Conservation (phyloP, 2,113 vertebrate genomes). For the Plestiodon gilberti region DNA sequence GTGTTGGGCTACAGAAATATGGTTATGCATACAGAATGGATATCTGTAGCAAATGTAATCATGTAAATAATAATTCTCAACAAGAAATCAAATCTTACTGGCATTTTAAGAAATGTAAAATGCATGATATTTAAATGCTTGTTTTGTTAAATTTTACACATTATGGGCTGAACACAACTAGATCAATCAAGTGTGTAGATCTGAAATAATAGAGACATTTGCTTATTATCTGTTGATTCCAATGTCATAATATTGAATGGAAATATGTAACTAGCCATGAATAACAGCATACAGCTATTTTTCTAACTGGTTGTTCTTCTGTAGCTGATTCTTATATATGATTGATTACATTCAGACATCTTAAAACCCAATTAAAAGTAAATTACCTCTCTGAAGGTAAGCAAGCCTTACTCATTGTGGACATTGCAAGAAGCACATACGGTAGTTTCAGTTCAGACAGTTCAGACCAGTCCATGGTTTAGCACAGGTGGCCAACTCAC, state of each 20-base stretch:
- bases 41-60: neutral
- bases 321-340: neutral
- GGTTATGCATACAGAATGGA: neutral
- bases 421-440: neutral
- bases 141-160: neutral
- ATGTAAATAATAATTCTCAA: neutral
- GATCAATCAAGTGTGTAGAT: neutral
- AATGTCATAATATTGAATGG: too few relatives aligned
- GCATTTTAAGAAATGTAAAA: conserved; percentile 8
- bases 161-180: neutral
- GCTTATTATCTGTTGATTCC: neutral
- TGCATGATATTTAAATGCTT: neutral
- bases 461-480: too few relatives aligned
- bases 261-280: neutral
- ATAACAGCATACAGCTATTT: neutral
- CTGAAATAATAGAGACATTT: neutral
- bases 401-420: neutral
- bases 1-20: neutral
- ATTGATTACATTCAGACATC: neutral
- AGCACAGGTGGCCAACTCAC: too few relatives aligned
- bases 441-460: too few relatives aligned
- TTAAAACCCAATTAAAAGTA: neutral
- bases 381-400: neutral
- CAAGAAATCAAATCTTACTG: neutral
- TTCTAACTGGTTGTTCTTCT: neutral